Percentiles rank a stretch among this genome's conserved stretches.
phyloP scores from a whole-genome alignment of 2,797 vertebrate species.

The Anomalospiza imberbis region DNA sequence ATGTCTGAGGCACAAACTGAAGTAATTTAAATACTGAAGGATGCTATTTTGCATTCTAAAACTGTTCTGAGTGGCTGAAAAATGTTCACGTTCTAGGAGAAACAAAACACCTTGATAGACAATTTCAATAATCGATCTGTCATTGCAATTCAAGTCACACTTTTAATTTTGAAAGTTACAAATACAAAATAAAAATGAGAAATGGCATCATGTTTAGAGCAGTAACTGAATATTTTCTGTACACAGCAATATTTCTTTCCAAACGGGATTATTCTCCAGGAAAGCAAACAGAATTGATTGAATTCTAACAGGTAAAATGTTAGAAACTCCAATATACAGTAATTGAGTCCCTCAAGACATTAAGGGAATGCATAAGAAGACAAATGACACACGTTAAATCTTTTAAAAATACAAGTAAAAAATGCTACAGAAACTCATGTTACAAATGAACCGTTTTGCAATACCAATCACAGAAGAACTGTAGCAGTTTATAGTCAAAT shows the following conservation, averaged over 20 bases:
- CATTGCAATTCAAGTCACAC: slow-evolving; percentile 79
- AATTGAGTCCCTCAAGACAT: slow-evolving; percentile 72
- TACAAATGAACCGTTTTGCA: slow-evolving; percentile 62
- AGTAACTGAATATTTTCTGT: slow-evolving; percentile 70
- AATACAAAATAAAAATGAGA: slow-evolving; percentile 74
- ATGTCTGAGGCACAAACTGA: slow-evolving; percentile 66
- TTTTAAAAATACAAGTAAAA: slow-evolving; percentile 73
- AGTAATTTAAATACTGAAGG: slow-evolving; percentile 62
- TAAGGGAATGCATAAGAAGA: slow-evolving; percentile 73
- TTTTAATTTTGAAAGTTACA: slow-evolving; percentile 78
- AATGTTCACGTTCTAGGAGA: slow-evolving; percentile 63
- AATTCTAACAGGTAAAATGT: slow-evolving; percentile 70
- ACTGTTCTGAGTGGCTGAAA: slow-evolving; percentile 64
- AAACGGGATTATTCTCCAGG: slow-evolving; percentile 72
- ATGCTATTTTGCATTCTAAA: slow-evolving; percentile 63
- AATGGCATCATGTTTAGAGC: slow-evolving; percentile 75
- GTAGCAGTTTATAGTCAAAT: slow-evolving; percentile 67
- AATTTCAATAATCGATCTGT: slow-evolving; percentile 74
- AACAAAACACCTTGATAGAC: slow-evolving; percentile 73
- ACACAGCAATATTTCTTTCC: slow-evolving; percentile 70
- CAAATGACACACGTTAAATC: slow-evolving; percentile 67
- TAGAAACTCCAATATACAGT: slow-evolving; percentile 72
- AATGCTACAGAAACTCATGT: slow-evolving; percentile 71
- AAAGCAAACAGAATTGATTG: slow-evolving; percentile 66
- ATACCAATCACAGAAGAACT: slow-evolving; percentile 64